These are phyloP conservation scores for Menura novaehollandiae DNA, from an alignment of 2,113 vertebrate species.

Conservation along the genomic window DNA sequence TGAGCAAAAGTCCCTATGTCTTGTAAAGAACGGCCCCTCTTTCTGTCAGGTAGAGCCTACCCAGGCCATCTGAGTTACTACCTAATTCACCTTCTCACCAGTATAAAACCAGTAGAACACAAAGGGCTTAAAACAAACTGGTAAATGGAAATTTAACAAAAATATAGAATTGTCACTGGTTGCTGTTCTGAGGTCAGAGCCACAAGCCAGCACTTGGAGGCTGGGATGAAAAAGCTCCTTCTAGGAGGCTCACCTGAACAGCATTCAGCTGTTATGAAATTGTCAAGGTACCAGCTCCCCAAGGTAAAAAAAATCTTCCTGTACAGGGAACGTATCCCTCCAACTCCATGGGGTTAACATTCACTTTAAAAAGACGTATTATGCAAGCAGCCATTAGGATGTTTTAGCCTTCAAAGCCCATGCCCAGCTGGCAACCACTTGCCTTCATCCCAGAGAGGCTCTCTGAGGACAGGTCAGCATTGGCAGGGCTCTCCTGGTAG, in stretches of 20 bases:
- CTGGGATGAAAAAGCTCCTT: neutral
- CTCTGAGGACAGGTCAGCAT: neutral
- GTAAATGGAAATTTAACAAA: neutral
- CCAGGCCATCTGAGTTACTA: neutral
- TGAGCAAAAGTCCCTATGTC: fast-evolving
- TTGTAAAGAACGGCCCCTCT: neutral
- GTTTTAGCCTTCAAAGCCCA: neutral
- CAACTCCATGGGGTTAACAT: neutral
- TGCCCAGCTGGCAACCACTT: neutral
- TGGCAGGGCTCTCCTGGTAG: neutral
- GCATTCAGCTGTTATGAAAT: neutral
- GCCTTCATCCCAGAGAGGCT: neutral
- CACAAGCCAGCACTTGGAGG: neutral
- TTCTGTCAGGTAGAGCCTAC: neutral
- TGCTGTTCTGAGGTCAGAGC: neutral
- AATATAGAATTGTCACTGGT: neutral
- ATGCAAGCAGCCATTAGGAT: neutral
- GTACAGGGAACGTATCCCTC: neutral
- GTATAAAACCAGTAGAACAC: neutral
- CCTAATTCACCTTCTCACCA: neutral
- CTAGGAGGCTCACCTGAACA: neutral
- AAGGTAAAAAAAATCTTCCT: neutral
- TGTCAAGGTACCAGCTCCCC: neutral
- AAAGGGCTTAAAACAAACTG: neutral
- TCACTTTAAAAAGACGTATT: neutral